Base-by-base conservation (phyloP, 2,888 invertebrate genomes). In the Trissolcus brochymenae region DNA sequence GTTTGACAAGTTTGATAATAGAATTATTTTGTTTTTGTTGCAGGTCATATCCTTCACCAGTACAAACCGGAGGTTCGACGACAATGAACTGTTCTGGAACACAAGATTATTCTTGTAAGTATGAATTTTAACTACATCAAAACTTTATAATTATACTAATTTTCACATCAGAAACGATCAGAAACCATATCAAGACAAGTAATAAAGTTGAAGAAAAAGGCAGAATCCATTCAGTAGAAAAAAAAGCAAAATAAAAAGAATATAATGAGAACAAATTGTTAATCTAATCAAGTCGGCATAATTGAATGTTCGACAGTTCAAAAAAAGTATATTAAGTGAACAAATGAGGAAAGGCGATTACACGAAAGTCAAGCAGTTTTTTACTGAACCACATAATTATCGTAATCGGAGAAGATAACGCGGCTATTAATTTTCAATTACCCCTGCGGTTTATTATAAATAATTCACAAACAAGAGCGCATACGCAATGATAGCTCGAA, bases 1-100 rank as follows among this genome's bases (percentile, higher is more conserved):
- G 13, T 54, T 29, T 29, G 46, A 51, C 53, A 60, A 35, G 11
- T 50, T 51, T 62, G 7, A 2, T 70, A 56, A 71, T 46, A 17
- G 4, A 61, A 61, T 40, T 59, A 4, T 65, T 49, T 55, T 29
- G 7, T 72, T 65, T 76, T 75, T 51, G 65, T 85, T 87, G 19
- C 84, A 88, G 88, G 87, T 88, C 88, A 74, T 89, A 88, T 79
- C 87, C 88, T 68, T 88, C 88, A 61, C 89, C 89, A 41, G 87
- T 88, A 72, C 87, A 87, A 74, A 88, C 88, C 68, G 88, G 87
- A 72, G 87, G 85, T 68, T 87, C 87, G 25, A 83, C 85, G 72
- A 82, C 87, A 70, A 87, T 89, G 85, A 87, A 82, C 71, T 89
- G 88, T 80, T 82, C 83, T 50, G 85, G 83, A 79, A 83, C 87